Evolutionary conservation across 2,888 invertebrate genomes (phyloP), one percentile per base, ranked within the genome.

Genomic region (Drosophila rellima): DNA sequence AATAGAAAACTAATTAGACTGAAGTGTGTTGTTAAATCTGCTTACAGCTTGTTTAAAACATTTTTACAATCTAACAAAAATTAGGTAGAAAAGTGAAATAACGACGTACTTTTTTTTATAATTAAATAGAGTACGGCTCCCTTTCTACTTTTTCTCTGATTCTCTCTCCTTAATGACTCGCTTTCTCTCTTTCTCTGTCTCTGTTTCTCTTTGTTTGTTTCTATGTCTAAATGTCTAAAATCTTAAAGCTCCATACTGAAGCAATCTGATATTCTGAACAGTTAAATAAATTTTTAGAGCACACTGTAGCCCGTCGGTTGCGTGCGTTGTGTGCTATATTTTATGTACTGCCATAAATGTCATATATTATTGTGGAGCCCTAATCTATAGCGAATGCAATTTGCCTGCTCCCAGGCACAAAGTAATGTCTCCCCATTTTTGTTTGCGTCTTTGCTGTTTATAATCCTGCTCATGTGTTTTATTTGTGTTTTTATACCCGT

Each of bases 351-450:
- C 80, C 72, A 88, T 88, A 88, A 85, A 80, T 82, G 86, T 80
- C 80, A 80, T 77, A 70, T 72, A 82, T 83, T 82, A 82, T 80
- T 74, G 67, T 52, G 61, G 33, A 48, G 23, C 64, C 66, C 70
- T 82, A 88, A 85, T 88, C 74, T 82, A 82, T 79, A 70, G 70
- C 62, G 80, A 83, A 83, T 82, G 82, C 80, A 86, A 83, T 88
- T 83, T 88, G 64, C 74, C 55, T 65, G 79, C 64, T 82, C 29
- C 63, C 61, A 52, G 55, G 55, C 63, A 56, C 48, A 63, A 80
- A 72, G 70, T 70, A 76, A 79, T 78, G 63, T 33, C 67, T 62
- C 70, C 57, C 62, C 56, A 39, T 44, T 64, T 70, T 59, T 42
- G 51, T 55, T 23, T 13, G 35, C 39, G 33, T 51, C 45, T 13